A percentile compares a stretch with the other conserved stretches of the same genome.
These are phyloP conservation scores for Chrysolina oricalcia DNA, from an alignment of 2,888 invertebrate genomes.

Conservation along the genomic window DNA sequence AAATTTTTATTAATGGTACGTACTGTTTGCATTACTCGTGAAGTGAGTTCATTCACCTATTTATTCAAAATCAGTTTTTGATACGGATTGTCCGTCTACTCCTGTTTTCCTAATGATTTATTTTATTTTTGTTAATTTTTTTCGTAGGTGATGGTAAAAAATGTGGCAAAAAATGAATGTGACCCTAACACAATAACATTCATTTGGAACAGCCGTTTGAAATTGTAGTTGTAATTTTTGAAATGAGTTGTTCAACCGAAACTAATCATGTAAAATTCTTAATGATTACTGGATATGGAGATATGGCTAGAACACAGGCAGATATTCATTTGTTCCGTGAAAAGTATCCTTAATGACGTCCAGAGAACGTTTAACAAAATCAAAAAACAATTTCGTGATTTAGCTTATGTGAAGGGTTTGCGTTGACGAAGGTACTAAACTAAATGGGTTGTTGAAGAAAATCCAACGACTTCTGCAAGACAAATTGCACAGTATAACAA, in stretches of 20 bases:
- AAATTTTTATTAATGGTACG: no score
- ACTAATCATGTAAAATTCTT: neutral
- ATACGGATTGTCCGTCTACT: no score
- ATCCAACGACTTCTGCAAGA: no score
- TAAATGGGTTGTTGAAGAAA: no score
- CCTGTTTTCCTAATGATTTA: no score
- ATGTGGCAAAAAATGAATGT: neutral
- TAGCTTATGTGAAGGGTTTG: neutral
- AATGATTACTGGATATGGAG: neutral
- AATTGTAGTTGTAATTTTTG: neutral
- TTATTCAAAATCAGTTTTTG: no score
- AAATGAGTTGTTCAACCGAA: no score
- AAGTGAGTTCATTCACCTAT: no score
- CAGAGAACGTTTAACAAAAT: neutral
- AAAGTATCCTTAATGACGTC: neutral
- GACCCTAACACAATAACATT: neutral
- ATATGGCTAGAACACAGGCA: neutral
- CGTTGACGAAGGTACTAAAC: neutral
- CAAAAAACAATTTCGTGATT: neutral
- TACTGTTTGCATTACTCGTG: no score
- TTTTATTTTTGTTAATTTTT: no score
- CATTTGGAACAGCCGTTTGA: neutral
- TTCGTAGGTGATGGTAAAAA: neutral
- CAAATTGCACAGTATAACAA: no score
- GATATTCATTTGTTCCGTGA: neutral